Conservation (phyloP, 1,140 invertebrate species). For the Cecropterus lyciades region DNA sequence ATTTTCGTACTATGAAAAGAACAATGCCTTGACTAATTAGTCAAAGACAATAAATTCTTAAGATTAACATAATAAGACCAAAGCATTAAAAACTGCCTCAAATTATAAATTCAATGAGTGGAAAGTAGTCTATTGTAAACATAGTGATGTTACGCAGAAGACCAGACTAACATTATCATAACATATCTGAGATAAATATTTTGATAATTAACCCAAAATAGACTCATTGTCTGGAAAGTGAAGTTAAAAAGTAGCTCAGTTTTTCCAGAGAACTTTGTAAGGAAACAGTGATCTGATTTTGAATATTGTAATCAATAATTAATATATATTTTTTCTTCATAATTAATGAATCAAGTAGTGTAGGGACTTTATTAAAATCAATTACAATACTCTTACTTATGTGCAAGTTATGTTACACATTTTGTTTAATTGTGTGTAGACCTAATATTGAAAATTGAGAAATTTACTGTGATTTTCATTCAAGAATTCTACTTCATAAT, state of each 20-base stretch:
- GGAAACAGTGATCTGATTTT: background rate
- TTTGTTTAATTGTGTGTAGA: too few species aligned
- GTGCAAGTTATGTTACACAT: too few species aligned
- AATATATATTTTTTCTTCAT: background rate
- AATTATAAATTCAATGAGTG: conserved; percentile 40
- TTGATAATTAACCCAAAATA: conserved; percentile 44
- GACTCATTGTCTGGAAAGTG: conserved; percentile 33
- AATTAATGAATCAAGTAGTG: too few species aligned
- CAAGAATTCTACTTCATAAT: conserved; percentile 11
- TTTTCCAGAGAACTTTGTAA: conserved; percentile 27
- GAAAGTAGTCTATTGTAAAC: conserved; percentile 36
- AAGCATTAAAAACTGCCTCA: background rate
- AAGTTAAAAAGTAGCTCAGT: conserved; percentile 14
- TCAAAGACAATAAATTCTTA: background rate
- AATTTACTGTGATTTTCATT: background rate
- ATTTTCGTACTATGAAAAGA: too few species aligned
- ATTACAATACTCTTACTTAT: too few species aligned
- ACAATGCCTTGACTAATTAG: too few species aligned
- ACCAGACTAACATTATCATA: conserved; percentile 37
- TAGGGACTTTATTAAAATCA: too few species aligned
- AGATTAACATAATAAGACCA: conserved; percentile 3
- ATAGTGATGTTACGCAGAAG: conserved; percentile 43
- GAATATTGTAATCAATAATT: conserved; percentile 5
- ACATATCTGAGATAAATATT: conserved; percentile 39
- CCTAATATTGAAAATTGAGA: too few species aligned